These are phyloP conservation scores for Xestobium rufovillosum DNA, from an alignment of 2,888 invertebrate species.

Conservation along the genomic window DNA sequence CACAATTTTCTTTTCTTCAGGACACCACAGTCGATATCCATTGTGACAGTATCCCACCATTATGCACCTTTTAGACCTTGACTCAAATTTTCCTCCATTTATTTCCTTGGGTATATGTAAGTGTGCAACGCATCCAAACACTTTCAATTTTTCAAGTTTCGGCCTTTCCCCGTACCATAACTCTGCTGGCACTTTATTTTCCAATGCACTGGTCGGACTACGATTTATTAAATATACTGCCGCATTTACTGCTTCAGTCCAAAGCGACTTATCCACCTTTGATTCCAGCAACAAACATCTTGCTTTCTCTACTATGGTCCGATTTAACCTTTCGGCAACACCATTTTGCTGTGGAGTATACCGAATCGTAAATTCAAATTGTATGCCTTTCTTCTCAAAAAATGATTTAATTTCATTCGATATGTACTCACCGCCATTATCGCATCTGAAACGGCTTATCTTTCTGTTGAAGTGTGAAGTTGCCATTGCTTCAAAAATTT, in stretches of 20 bases:
- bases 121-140: conserved; percentile 27
- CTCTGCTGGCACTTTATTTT: conserved; percentile 33
- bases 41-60: conserved; percentile 13
- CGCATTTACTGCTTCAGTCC: conserved; percentile 34
- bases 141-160: conserved; percentile 27
- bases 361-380: conserved; percentile 29
- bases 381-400: conserved; percentile 20
- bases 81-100: conserved; percentile 14
- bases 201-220: conserved; percentile 31
- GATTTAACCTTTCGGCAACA: conserved; percentile 3
- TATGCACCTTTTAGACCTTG: conserved; percentile 7
- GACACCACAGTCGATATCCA: conserved; percentile 12
- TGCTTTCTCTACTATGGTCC: conserved; percentile 31
- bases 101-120: too few species aligned
- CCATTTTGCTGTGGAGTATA: conserved; percentile 20
- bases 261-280: conserved; percentile 30
- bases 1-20: conserved; percentile 4
- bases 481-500: conserved; percentile 28
- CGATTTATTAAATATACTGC: conserved; percentile 33
- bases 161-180: conserved; percentile 33
- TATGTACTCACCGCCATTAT: conserved; percentile 32
- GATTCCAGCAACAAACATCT: conserved; percentile 30
- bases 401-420: conserved; percentile 29
- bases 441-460: conserved; percentile 17
- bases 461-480: conserved; percentile 1